A percentile compares a stretch with the other conserved stretches of the same genome.
Evolutionary conservation across 2,797 vertebrate genomes (phyloP).

Genomic region (Pteronotus mesoamericanus): DNA sequence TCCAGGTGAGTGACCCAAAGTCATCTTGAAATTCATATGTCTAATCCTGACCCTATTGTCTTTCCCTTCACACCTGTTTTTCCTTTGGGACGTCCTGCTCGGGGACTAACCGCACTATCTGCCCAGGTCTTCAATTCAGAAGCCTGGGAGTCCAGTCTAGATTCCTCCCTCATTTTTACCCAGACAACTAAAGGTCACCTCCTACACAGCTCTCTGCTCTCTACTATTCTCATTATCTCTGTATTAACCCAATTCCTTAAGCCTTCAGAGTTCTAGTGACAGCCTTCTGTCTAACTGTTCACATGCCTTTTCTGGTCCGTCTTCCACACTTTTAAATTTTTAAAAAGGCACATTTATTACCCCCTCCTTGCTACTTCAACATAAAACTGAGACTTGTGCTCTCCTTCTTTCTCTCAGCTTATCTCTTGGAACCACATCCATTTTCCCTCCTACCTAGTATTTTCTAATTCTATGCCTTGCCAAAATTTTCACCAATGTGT

Average conservation of each 20-base stretch:
- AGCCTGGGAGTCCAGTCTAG: background rate
- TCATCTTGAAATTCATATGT: background rate
- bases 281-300: background rate
- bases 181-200: background rate
- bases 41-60: background rate
- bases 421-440: background rate
- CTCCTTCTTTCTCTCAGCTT: background rate
- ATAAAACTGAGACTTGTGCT: background rate
- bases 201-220: background rate
- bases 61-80: background rate
- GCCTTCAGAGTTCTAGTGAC: background rate
- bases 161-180: background rate
- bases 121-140: background rate
- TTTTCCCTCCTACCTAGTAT: background rate
- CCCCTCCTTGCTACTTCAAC: background rate
- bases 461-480: background rate
- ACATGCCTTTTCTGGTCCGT: background rate
- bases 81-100: background rate
- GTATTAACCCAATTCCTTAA: background rate
- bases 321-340: background rate
- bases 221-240: background rate
- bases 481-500: background rate
- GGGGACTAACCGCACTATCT: background rate
- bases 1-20: background rate
- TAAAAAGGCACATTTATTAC: background rate